Percentiles rank a stretch among this genome's conserved stretches.
Evolutionary conservation across 2,888 invertebrate genomes (phyloP).

Genomic region (Hermaeophaga mercurialis): DNA sequence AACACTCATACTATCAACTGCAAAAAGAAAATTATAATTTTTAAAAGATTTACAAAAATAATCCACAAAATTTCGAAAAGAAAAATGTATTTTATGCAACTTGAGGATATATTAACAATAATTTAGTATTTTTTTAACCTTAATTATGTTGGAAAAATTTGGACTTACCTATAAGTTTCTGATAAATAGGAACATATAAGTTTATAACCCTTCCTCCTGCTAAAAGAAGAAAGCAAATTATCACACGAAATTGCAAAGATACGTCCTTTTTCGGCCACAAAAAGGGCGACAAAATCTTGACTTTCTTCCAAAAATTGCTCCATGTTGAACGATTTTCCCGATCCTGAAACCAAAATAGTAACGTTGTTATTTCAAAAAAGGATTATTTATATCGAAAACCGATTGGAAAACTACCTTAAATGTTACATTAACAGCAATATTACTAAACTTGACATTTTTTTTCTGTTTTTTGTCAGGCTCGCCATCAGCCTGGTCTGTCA

Average conservation of each 20-base stretch:
- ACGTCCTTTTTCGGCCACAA: conserved; percentile 89
- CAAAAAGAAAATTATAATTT: conserved; percentile 41
- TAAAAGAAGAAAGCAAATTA: conserved; percentile 80
- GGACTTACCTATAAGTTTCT: conserved; percentile 83
- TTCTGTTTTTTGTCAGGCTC: conserved; percentile 31
- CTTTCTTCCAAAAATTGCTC: conserved; percentile 77
- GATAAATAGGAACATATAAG: conserved; percentile 91
- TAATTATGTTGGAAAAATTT: conserved; percentile 3
- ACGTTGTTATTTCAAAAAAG: neutral
- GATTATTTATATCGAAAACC: neutral
- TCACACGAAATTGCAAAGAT: conserved; percentile 78
- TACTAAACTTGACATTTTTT: conserved; percentile 44
- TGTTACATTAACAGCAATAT: conserved; percentile 47
- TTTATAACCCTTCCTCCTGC: conserved; percentile 84
- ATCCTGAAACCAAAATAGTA: conserved; percentile 44
- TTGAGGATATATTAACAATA: no score
- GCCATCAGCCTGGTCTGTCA: neutral
- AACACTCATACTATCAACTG: conserved; percentile 77
- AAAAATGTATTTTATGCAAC: no score
- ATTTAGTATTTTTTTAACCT: no score
- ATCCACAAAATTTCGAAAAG: no score
- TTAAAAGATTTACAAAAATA: neutral
- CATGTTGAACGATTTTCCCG: conserved; percentile 76
- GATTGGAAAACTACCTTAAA: conserved; percentile 43
- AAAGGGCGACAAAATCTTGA: conserved; percentile 83